Conservation (phyloP, 92 coral and sea anemone species). For the Galaxea fascicularis region DNA sequence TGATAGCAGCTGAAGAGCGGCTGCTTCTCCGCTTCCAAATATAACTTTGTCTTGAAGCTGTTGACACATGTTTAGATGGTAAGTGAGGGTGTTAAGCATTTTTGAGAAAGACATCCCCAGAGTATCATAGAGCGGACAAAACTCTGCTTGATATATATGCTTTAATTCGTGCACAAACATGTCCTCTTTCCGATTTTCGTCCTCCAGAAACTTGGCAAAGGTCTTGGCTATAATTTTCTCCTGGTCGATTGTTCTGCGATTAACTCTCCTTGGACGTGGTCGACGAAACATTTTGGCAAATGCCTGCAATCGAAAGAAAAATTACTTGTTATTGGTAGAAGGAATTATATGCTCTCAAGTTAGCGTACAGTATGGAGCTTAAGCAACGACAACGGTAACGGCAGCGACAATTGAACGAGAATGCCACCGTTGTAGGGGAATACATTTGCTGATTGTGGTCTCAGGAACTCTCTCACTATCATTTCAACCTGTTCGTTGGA, state of each 20-base stretch:
- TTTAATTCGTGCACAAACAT: constrained; percentile 48
- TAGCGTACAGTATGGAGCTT: too few relatives aligned
- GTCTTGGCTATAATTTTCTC: constrained; percentile 9
- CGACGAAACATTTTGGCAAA: not conserved
- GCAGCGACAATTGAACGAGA: too few relatives aligned
- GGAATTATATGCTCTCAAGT: too few relatives aligned
- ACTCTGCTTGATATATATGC: constrained; percentile 47
- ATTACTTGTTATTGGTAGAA: too few relatives aligned
- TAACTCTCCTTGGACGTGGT: not conserved
- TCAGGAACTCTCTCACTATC: too few relatives aligned
- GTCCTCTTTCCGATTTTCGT: constrained; percentile 37
- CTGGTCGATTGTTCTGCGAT: not conserved
- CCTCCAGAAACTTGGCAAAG: constrained; percentile 53
- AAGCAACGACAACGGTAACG: too few relatives aligned
- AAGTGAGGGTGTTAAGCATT: constrained; percentile 59
- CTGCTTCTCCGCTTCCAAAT: constrained; percentile 82
- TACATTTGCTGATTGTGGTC: too few relatives aligned
- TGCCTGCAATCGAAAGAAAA: not conserved
- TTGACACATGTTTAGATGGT: constrained; percentile 70
- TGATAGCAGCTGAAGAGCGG: constrained; percentile 65
- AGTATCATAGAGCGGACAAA: constrained; percentile 13
- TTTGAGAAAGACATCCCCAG: constrained; percentile 23
- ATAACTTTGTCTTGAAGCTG: constrained; percentile 51
- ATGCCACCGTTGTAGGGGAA: too few relatives aligned
- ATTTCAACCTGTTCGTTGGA: too few relatives aligned